These are phyloP conservation scores for Neotragus pygmaeus DNA, from an alignment of 2,113 vertebrate species.

Conservation along the genomic window DNA sequence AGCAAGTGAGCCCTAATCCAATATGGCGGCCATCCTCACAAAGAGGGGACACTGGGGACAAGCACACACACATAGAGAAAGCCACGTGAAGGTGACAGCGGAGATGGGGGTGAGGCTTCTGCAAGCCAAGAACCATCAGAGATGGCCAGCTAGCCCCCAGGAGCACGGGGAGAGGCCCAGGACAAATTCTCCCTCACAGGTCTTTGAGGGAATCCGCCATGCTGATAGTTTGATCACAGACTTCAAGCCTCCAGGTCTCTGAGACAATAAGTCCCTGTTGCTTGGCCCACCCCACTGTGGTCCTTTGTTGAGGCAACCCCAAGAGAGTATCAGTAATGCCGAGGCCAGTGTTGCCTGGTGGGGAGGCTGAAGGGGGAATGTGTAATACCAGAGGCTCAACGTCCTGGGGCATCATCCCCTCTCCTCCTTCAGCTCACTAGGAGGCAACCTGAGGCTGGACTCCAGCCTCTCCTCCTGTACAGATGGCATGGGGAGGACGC, in stretches of 20 bases:
- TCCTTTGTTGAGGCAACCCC: not conserved
- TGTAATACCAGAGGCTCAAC: accelerated
- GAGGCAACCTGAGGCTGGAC: not conserved
- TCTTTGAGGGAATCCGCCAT: not conserved
- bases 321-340: not conserved
- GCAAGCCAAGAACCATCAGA: not conserved
- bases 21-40: not conserved
- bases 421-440: not conserved
- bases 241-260: not conserved
- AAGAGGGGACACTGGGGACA: not conserved
- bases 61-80: not conserved
- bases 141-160: not conserved
- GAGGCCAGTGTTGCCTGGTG: not conserved
- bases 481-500: not conserved
- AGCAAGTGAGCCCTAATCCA: not conserved
- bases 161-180: not conserved
- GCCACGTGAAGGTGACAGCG: not conserved
- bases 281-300: not conserved
- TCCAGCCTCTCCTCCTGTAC: not conserved
- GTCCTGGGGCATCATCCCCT: not conserved
- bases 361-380: not conserved
- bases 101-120: not conserved
- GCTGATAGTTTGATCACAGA: not conserved
- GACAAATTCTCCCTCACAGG: not conserved
- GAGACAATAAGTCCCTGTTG: not conserved